Evolutionary conservation across 2,113 vertebrate genomes (phyloP).

Genomic region (Tragelaphus buxtoni): DNA sequence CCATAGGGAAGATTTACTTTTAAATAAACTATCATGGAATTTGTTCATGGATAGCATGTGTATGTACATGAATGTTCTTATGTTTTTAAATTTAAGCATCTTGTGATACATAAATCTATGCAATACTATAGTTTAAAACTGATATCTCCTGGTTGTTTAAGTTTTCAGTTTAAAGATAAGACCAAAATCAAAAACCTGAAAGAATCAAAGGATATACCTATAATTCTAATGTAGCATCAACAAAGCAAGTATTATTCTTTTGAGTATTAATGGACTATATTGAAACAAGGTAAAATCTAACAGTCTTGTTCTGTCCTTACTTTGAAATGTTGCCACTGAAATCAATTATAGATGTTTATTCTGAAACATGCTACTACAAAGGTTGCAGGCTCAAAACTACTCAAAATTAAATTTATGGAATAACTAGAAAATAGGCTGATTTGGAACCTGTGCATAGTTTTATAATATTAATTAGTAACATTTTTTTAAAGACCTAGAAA

Average conservation of each 20-base stretch:
- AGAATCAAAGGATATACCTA: neutral
- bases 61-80: neutral
- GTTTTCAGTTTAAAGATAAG: slow-evolving; percentile 4
- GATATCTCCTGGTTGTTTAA: neutral
- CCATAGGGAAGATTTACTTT: neutral
- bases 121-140: neutral
- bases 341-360: neutral
- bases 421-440: neutral
- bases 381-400: neutral
- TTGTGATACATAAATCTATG: neutral
- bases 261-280: neutral
- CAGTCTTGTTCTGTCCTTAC: neutral
- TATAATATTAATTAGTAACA: neutral
- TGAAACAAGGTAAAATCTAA: neutral
- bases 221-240: neutral
- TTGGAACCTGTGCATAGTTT: neutral
- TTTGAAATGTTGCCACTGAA: neutral
- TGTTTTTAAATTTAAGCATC: neutral
- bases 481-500: neutral
- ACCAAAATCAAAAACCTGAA: neutral
- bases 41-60: neutral
- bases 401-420: neutral
- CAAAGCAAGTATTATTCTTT: neutral
- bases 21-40: neutral
- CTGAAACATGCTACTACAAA: neutral